Evolutionary conservation across 2,888 invertebrate genomes (phyloP), one percentile per base, ranked within the genome.

Genomic region (Phengaris arion): DNA sequence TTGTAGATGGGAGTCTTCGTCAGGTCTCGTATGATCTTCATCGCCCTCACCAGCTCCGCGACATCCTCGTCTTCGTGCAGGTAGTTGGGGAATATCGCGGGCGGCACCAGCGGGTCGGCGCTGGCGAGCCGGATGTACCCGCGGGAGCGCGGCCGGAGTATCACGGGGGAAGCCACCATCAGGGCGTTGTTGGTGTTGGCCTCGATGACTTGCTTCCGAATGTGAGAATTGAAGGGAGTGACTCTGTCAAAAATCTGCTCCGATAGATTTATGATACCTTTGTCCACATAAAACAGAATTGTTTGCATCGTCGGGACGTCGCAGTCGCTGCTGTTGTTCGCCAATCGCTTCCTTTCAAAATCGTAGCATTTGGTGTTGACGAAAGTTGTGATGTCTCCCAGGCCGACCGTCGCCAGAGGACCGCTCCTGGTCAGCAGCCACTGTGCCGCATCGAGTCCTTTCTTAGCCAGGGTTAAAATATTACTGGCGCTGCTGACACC

Each of bases 301-400:
- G 86, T 72, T 76, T 91, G 90, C 54, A 85, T 35, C 2, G 82
- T 83, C 0, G 91, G n/a, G 22, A 87, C 45, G 45, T 85, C 82
- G 77, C 90, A 90, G 9, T 85, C 82, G 0, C 80, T 68, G 3
- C 81, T 79, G 45, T 83, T n/a, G 64, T 35, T 12, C 12, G 12
- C 6, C 35, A 64, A 9, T 12, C 35, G 64, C 48, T 75, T 75
- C 6, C 12, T 15, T 15, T 48, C 2, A 46, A 80, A 83, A 76
- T 88, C 83, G 77, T 88, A 91, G 76, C 91, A 91, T 9, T 79
- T 74, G 0, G 86, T 84, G 78, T 91, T 90, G 0, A 82, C 64
- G 68, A 91, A 87, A 0, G 82, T 78, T 12, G 80, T 82, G 10
- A 87, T 76, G 75, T 89, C 89, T 0, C 86, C 85, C 57, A 91